These are phyloP conservation scores for Glomeris maerens DNA, from an alignment of 1,140 invertebrate genomes.

Conservation along the genomic window DNA sequence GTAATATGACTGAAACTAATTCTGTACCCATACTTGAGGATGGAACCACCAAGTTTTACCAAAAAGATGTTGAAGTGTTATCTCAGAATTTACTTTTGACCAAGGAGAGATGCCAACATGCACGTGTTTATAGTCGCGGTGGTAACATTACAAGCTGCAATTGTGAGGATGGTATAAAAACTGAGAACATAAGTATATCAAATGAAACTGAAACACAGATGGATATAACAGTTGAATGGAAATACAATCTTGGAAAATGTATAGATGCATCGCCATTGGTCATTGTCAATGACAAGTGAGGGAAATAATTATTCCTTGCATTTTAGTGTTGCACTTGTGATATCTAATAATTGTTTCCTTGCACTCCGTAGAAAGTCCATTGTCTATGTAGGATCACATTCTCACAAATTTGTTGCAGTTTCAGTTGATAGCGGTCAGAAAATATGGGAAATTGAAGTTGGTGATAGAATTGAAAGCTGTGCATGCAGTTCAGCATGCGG, in stretches of 20 bases:
- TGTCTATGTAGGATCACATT: slow-evolving; percentile 44
- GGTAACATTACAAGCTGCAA: neutral
- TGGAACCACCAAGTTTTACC: too few species aligned
- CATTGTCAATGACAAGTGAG: slow-evolving; percentile 37
- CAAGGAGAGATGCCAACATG: neutral
- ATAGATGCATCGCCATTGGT: slow-evolving; percentile 50
- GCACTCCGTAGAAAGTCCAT: slow-evolving; percentile 18
- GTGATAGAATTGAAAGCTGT: slow-evolving; percentile 42
- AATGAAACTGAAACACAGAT: slow-evolving; percentile 8
- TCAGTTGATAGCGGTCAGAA: slow-evolving; percentile 28
- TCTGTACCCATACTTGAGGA: neutral
- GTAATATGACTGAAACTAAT: neutral
- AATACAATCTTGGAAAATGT: slow-evolving; percentile 50
- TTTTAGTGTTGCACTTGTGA: neutral
- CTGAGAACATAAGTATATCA: neutral
- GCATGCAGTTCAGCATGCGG: slow-evolving; percentile 31
- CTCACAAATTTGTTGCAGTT: slow-evolving; percentile 39
- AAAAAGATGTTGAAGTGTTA: too few species aligned
- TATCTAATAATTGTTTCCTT: neutral
- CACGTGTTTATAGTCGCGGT: neutral
- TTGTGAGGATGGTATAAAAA: neutral
- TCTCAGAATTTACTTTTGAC: too few species aligned
- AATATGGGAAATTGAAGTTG: slow-evolving; percentile 32
- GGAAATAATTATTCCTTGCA: slow-evolving; percentile 12
- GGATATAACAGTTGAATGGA: slow-evolving; percentile 29